Evolutionary conservation across 2,797 vertebrate genomes (phyloP).

Genomic region (Chrysolophus pictus): DNA sequence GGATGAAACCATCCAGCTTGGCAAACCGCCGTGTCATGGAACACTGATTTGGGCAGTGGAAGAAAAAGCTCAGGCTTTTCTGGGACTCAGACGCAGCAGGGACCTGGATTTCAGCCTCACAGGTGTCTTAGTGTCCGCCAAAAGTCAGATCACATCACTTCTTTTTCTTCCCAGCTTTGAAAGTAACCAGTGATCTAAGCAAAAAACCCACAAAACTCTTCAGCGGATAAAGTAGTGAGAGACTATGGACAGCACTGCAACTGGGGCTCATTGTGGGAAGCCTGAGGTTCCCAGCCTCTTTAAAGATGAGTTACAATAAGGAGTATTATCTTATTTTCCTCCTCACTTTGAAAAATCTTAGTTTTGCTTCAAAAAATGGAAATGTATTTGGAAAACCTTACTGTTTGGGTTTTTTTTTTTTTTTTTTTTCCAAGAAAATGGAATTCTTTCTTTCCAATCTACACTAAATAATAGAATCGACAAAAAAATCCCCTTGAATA

Average conservation of each 20-base stretch:
- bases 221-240: not conserved
- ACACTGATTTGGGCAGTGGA: not conserved
- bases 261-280: not conserved
- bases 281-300: not conserved
- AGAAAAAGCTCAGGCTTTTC: not conserved
- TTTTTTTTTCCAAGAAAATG: not conserved
- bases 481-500: not conserved
- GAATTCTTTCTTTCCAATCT: not conserved
- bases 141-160: fast-evolving
- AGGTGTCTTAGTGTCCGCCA: fast-evolving
- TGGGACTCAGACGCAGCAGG: fast-evolving
- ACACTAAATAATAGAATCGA: not conserved
- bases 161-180: not conserved
- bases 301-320: not conserved
- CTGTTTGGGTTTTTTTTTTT: too few relatives aligned
- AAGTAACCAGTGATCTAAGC: not conserved
- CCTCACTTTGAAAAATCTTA: not conserved
- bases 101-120: not conserved
- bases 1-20: not conserved
- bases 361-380: not conserved
- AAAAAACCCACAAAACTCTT: not conserved
- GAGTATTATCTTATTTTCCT: not conserved
- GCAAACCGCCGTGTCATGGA: not conserved
- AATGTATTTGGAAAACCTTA: not conserved
- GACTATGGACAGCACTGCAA: not conserved